Percentiles rank a stretch among this genome's conserved stretches.
Evolutionary conservation across 2,797 vertebrate genomes (phyloP).

Genomic region (Hoplostethus atlanticus): DNA sequence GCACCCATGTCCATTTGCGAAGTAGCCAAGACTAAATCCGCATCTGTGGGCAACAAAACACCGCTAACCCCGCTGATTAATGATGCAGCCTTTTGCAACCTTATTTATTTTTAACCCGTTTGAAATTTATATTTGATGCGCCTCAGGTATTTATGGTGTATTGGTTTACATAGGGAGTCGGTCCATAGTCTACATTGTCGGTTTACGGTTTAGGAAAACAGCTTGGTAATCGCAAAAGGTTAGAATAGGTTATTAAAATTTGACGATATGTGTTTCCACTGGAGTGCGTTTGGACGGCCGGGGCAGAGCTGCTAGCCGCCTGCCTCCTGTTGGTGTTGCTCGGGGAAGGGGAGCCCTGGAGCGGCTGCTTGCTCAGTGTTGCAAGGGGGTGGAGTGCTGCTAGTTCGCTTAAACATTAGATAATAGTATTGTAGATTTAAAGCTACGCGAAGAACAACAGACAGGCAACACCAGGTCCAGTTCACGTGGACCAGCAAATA

Average conservation of each 20-base stretch:
- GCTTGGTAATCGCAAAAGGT: constrained; percentile 31
- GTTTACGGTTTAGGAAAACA: constrained; percentile 39
- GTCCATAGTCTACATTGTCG: constrained; percentile 25
- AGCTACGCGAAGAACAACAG: not conserved
- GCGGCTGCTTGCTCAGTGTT: constrained; percentile 59
- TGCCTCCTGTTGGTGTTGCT: constrained; percentile 38
- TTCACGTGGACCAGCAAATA: not conserved
- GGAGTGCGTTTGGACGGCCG: constrained; percentile 24
- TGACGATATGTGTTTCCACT: constrained; percentile 14
- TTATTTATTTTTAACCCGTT: constrained; percentile 82
- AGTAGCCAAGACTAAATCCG: constrained; percentile 42
- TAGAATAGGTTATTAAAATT: constrained; percentile 28
- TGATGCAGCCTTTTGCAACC: constrained; percentile 66
- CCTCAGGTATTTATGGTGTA: constrained; percentile 73
- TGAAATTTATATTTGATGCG: constrained; percentile 82
- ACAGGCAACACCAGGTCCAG: not conserved
- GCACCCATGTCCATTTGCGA: constrained; percentile 51
- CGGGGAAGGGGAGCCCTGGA: constrained; percentile 63
- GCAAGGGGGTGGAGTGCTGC: constrained; percentile 50
- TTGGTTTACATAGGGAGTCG: constrained; percentile 67
- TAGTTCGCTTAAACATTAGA: constrained; percentile 27
- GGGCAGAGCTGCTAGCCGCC: constrained; percentile 50
- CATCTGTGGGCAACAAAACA: constrained; percentile 68
- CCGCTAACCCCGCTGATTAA: constrained; percentile 62
- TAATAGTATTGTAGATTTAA: constrained; percentile 39